A percentile compares a stretch with the other conserved stretches of the same genome.
These are phyloP conservation scores for Sebastes cheni DNA, from an alignment of 2,797 vertebrate species.

Conservation along the genomic window DNA sequence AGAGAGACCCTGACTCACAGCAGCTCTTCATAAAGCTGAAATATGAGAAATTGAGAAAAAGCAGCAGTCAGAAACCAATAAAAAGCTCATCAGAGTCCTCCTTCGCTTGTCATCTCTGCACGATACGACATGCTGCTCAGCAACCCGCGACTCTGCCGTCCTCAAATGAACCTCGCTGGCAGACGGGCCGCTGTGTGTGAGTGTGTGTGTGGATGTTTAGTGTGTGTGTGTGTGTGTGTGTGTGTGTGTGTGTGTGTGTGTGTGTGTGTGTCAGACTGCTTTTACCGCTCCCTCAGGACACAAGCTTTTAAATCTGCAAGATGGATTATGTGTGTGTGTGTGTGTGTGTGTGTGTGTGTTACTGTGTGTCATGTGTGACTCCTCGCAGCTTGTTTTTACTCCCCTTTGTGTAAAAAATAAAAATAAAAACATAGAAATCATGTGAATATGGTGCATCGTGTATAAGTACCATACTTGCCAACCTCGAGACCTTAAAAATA, in stretches of 20 bases:
- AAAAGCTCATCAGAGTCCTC: neutral
- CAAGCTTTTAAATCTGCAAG: slow-evolving; percentile 6
- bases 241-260: slow-evolving; percentile 1
- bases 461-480: too few relatives aligned
- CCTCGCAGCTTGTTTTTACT: neutral
- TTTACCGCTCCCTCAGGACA: slow-evolving; percentile 10
- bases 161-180: slow-evolving; percentile 29
- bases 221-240: neutral
- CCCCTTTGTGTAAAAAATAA: neutral
- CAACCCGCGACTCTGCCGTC: slow-evolving; percentile 29
- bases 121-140: neutral
- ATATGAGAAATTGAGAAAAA: slow-evolving; percentile 7
- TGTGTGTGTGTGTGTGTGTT: neutral
- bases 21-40: neutral
- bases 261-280: slow-evolving; percentile 6
- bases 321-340: neutral
- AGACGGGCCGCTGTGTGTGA: neutral
- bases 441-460: neutral
- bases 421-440: neutral
- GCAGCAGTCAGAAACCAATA: neutral
- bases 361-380: neutral
- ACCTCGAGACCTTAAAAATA: too few relatives aligned
- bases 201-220: neutral
- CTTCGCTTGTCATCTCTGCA: neutral
- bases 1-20: neutral